phyloP scores from a whole-genome alignment of 2,113 vertebrate genomes.

The Cacatua alba region DNA sequence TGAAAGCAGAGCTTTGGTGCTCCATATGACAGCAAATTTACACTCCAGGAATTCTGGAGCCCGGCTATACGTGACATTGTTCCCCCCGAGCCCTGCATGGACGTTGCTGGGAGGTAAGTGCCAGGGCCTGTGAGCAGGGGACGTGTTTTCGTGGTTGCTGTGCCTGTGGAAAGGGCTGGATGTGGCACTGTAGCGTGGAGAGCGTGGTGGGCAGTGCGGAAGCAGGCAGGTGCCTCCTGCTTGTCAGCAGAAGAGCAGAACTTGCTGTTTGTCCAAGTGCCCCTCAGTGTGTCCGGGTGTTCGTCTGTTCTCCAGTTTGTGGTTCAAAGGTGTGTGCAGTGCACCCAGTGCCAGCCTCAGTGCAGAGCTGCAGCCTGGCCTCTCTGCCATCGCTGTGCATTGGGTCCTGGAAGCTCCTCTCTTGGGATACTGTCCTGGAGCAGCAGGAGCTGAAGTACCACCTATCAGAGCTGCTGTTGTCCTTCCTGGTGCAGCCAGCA shows the following conservation, averaged over 20 bases:
- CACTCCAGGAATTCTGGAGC: not conserved
- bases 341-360: accelerated
- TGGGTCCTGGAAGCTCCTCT: not conserved
- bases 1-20: not conserved
- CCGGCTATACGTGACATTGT: accelerated
- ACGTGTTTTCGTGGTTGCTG: accelerated
- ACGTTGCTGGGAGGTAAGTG: not conserved
- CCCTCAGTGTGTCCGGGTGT: accelerated
- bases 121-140: not conserved
- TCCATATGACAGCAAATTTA: not conserved
- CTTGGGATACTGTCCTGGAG: not conserved
- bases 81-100: not conserved
- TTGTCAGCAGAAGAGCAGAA: not conserved
- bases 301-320: not conserved
- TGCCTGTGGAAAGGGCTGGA: not conserved
- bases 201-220: accelerated
- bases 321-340: accelerated
- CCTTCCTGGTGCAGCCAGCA: not conserved
- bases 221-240: accelerated
- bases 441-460: not conserved
- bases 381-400: accelerated
- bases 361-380: accelerated
- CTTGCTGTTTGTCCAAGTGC: accelerated
- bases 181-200: accelerated
- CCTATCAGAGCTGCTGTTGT: not conserved